Evolutionary conservation across 2,113 vertebrate genomes (phyloP).

Genomic region (Mesocricetus auratus): DNA sequence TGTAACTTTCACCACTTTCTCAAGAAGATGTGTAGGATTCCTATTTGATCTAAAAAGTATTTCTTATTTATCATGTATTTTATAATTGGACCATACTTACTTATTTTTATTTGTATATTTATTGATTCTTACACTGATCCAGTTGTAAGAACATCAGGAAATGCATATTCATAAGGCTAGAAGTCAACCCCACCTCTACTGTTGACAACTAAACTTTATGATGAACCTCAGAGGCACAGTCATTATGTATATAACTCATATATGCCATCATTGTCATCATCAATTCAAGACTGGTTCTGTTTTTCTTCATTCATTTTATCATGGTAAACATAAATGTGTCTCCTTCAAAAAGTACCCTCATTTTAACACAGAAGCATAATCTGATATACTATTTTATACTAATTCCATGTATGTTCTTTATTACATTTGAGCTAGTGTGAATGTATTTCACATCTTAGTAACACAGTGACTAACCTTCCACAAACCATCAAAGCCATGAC

Average conservation of each 20-base stretch:
- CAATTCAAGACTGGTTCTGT: rapidly evolving
- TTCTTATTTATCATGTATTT: background rate
- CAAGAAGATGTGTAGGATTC: too few species aligned
- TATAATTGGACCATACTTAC: background rate
- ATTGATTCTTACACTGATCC: background rate
- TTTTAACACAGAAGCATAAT: background rate
- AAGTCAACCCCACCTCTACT: background rate
- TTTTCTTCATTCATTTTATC: background rate
- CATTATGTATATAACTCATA: background rate
- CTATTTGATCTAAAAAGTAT: background rate
- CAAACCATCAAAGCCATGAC: too few species aligned
- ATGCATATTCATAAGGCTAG: background rate
- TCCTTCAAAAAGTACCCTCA: background rate
- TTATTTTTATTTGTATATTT: background rate
- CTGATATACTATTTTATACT: too few species aligned
- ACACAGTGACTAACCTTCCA: background rate
- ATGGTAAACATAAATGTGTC: background rate
- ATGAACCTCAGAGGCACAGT: background rate
- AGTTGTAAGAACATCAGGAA: background rate
- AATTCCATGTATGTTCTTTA: background rate
- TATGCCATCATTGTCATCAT: background rate
- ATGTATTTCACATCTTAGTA: background rate
- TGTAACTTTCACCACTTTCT: background rate
- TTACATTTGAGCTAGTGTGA: too few species aligned
- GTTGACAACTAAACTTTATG: too few species aligned